phyloP scores from a whole-genome alignment of 1,140 invertebrate species.

The Bicyclus anynana region DNA sequence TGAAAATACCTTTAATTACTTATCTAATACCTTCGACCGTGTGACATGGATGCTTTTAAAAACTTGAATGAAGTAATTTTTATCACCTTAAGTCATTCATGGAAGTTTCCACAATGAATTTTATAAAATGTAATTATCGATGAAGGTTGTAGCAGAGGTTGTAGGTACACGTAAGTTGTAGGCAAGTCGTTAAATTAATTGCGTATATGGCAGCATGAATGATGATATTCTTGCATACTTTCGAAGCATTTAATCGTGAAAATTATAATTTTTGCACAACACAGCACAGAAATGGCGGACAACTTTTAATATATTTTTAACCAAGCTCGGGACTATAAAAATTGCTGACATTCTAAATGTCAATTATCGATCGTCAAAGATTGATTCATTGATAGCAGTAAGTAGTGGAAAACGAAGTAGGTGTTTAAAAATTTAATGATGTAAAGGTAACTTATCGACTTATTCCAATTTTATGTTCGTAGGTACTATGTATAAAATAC shows the following conservation, averaged over 20 bases:
- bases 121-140: not conserved
- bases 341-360: conserved; percentile 43
- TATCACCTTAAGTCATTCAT: no score
- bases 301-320: conserved; percentile 9
- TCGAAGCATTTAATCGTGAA: conserved; percentile 30
- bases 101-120: not conserved
- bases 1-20: no score
- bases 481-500: no score
- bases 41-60: no score
- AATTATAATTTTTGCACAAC: conserved; percentile 17
- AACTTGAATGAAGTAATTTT: no score
- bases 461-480: no score
- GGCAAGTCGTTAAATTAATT: conserved; percentile 53
- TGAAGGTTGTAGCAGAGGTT: not conserved
- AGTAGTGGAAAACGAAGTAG: not conserved
- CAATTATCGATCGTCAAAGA: conserved; percentile 53
- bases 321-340: conserved; percentile 21
- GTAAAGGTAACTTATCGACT: no score
- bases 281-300: not conserved
- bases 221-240: conserved; percentile 6
- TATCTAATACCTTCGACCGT: no score
- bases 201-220: conserved; percentile 22
- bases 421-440: no score
- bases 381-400: conserved; percentile 11
- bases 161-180: no score